Conservation (phyloP, 2,113 vertebrate species). For the Shinisaurus crocodilurus region DNA sequence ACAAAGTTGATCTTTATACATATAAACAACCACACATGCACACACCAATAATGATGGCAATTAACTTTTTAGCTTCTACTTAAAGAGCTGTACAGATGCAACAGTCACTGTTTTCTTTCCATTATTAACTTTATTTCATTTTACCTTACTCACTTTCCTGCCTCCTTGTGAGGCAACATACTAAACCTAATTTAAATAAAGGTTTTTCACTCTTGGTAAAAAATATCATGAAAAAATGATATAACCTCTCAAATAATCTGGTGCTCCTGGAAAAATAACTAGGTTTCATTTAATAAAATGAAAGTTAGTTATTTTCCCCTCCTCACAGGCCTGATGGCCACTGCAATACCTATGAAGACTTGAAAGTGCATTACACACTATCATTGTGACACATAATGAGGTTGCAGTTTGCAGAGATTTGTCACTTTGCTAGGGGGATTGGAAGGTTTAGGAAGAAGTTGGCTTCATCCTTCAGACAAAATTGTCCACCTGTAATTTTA, state of each 20-base stretch:
- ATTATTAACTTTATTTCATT: neutral
- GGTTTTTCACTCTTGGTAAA: neutral
- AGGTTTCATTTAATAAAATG: constrained; percentile 17
- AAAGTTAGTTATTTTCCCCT: neutral
- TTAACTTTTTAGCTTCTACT: neutral
- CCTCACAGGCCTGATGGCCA: neutral
- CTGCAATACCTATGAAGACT: neutral
- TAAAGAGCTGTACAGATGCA: neutral
- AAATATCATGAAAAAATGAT: neutral
- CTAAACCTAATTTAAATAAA: neutral
- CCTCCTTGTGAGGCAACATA: neutral
- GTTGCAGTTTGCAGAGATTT: constrained; percentile 4
- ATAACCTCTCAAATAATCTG: neutral
- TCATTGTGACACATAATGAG: neutral
- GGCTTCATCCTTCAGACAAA: neutral
- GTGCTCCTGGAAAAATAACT: neutral
- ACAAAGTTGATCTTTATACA: neutral
- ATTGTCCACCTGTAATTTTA: neutral
- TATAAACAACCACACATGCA: neutral
- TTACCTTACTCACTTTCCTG: neutral
- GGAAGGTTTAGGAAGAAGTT: neutral
- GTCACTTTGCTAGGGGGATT: neutral
- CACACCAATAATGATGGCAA: too few relatives aligned
- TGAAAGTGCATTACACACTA: neutral
- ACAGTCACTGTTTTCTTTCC: fast-evolving